Evolutionary conservation across 2,888 invertebrate species (phyloP).

Genomic region (Drosophila borborema): DNA sequence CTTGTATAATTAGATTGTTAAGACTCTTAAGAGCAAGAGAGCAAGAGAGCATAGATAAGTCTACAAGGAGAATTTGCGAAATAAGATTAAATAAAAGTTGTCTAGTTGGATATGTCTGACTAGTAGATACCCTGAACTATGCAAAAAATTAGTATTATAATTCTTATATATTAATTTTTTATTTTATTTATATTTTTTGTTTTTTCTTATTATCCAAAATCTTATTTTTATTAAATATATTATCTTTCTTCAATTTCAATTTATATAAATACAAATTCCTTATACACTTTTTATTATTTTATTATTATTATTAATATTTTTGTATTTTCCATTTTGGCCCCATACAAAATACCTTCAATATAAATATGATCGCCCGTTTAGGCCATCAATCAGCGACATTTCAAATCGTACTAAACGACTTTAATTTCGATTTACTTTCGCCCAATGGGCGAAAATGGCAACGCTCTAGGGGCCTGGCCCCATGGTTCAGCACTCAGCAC

Average conservation of each 20-base stretch:
- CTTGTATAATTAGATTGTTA: not conserved
- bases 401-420: not conserved
- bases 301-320: no score
- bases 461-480: slow-evolving; percentile 33
- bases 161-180: no score
- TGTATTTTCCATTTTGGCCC: not conserved
- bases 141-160: not conserved
- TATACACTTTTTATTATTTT: no score
- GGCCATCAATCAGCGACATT: not conserved
- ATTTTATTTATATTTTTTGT: no score
- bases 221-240: no score
- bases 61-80: not conserved
- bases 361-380: not conserved
- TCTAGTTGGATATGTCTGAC: not conserved
- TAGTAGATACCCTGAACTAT: not conserved
- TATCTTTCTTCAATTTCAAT: no score
- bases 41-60: not conserved
- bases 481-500: slow-evolving; percentile 46
- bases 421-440: slow-evolving; percentile 58
- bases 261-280: no score
- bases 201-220: no score
- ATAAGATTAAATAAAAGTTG: no score
- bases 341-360: not conserved
- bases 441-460: slow-evolving; percentile 46
- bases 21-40: no score